These are phyloP conservation scores for Polietes domitor DNA, from an alignment of 2,888 invertebrate genomes.

Conservation along the genomic window DNA sequence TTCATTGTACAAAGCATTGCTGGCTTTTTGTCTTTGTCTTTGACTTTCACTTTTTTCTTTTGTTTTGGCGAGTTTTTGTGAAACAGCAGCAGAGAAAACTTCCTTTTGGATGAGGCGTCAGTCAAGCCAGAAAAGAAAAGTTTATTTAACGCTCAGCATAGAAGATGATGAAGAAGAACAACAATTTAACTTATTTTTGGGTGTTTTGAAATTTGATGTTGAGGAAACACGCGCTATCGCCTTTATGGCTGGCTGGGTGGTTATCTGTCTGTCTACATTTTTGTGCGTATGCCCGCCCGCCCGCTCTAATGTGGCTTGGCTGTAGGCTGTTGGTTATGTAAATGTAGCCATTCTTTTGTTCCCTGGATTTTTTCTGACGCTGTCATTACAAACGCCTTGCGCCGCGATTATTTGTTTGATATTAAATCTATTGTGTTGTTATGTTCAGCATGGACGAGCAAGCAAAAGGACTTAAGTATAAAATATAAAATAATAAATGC, in stretches of 20 bases:
- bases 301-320: too few species aligned
- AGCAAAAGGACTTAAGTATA: too few species aligned
- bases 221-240: not conserved
- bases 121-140: not conserved
- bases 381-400: not conserved
- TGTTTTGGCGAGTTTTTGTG: not conserved
- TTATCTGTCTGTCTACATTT: not conserved
- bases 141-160: too few species aligned
- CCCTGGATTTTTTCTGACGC: not conserved
- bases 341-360: not conserved
- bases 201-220: not conserved
- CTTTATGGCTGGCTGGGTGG: not conserved
- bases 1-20: not conserved
- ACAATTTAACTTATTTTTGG: not conserved
- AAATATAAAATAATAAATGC: too few species aligned
- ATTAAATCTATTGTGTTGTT: not conserved
- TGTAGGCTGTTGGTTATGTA: not conserved
- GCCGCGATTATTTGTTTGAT: slow-evolving; percentile 1
- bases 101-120: not conserved
- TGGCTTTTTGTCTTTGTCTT: not conserved
- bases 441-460: not conserved
- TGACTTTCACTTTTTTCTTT: not conserved
- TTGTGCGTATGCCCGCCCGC: not conserved
- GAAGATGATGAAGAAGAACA: too few species aligned
- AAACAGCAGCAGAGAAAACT: not conserved